Evolutionary conservation across 37 sponge, comb jelly and placozoan species (phyloP).

Genomic region (Ephydatia muelleri): DNA sequence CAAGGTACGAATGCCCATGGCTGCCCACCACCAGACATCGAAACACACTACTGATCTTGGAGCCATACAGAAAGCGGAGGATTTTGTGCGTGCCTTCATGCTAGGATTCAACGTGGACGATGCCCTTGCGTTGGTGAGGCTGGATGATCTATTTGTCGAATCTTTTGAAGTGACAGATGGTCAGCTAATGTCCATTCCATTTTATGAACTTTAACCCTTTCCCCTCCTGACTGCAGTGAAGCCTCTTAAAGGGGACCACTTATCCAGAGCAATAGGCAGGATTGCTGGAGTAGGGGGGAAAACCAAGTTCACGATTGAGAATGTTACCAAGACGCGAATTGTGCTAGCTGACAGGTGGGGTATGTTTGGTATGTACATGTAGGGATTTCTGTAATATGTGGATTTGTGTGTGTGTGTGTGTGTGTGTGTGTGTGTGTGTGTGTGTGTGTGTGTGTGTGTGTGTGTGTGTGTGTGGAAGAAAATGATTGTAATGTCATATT

Average conservation of each 20-base stretch:
- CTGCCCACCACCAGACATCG: conserved; percentile 63
- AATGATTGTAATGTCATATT: background rate
- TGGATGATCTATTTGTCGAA: conserved; percentile 96
- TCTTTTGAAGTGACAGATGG: conserved; percentile 96
- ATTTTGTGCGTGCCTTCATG: conserved; percentile 96
- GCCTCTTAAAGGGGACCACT: conserved; percentile 95
- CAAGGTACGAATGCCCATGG: background rate
- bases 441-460: background rate
- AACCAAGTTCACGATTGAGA: conserved; percentile 99
- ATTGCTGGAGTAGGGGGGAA: conserved; percentile 99
- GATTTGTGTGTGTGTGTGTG: conserved; percentile 6
- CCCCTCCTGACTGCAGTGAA: conserved; percentile 65
- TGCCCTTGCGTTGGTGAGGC: conserved; percentile 91
- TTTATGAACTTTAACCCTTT: too few species aligned
- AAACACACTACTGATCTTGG: conserved; percentile 87
- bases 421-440: conserved; percentile 1
- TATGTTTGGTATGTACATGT: conserved; percentile 4
- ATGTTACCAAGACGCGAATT: conserved; percentile 98
- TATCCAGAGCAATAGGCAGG: conserved; percentile 97
- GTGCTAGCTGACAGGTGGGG: conserved; percentile 95
- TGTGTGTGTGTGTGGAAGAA: conserved; percentile 19
- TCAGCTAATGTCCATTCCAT: conserved; percentile 2
- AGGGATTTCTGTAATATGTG: background rate
- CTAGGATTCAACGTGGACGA: conserved; percentile 97
- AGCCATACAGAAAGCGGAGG: conserved; percentile 95